phyloP scores from a whole-genome alignment of 1,140 invertebrate genomes.

The Contarinia nasturtii region DNA sequence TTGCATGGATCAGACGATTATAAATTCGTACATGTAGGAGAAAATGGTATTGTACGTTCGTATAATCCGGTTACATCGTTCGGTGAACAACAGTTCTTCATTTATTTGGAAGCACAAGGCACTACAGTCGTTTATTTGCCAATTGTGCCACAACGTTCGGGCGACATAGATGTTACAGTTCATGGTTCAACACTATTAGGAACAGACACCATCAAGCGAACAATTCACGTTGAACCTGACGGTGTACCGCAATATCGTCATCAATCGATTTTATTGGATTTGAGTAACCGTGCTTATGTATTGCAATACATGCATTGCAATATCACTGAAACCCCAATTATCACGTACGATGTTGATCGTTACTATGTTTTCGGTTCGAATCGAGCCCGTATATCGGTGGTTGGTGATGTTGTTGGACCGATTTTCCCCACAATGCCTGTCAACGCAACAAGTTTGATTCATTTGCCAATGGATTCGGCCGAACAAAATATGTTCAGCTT shows the following conservation, averaged over 20 bases:
- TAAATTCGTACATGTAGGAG: slow-evolving; percentile 87
- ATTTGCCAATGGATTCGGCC: slow-evolving; percentile 73
- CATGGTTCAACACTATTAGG: slow-evolving; percentile 73
- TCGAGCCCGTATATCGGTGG: slow-evolving; percentile 63
- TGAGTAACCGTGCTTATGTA: slow-evolving; percentile 78
- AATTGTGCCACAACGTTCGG: slow-evolving; percentile 65
- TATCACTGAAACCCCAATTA: slow-evolving; percentile 75
- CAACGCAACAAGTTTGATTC: slow-evolving; percentile 60
- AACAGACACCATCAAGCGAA: slow-evolving; percentile 50
- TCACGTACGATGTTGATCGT: slow-evolving; percentile 71
- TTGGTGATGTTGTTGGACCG: slow-evolving; percentile 88
- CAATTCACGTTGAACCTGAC: slow-evolving; percentile 70
- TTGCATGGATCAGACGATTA: slow-evolving; percentile 71
- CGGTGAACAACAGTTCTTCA: slow-evolving; percentile 85
- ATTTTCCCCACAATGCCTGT: slow-evolving; percentile 85
- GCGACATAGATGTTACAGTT: slow-evolving; percentile 60
- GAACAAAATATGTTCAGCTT: slow-evolving; percentile 95
- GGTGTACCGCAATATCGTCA: slow-evolving; percentile 81
- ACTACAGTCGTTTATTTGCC: slow-evolving; percentile 71
- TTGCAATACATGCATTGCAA: slow-evolving; percentile 92
- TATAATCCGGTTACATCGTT: slow-evolving; percentile 73
- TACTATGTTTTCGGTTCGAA: slow-evolving; percentile 93
- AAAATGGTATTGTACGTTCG: slow-evolving; percentile 65
- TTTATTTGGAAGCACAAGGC: slow-evolving; percentile 67
- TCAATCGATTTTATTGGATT: slow-evolving; percentile 76